Evolutionary conservation across 2,888 invertebrate genomes (phyloP), one percentile per base, ranked within the genome.

Genomic region (Pristionchus mayeri): DNA sequence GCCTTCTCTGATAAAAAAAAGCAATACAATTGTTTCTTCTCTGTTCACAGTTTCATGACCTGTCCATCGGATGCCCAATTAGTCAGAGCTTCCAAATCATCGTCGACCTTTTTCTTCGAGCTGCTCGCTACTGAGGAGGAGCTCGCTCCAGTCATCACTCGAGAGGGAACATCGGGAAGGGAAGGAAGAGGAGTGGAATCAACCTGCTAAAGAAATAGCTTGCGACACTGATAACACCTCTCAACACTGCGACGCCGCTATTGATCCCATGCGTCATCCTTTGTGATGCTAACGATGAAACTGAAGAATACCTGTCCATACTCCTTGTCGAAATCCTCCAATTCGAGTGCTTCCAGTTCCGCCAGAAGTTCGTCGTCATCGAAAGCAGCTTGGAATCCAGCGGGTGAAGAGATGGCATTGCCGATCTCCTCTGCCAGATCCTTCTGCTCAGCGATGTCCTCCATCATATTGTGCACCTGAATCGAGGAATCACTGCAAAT

Each of bases 401-500:
- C 34, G 34, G 63, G 63, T 34, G 18, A 18, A 13, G 63, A 63
- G 63, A 63, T 63, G 3, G 63, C 63, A 30, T 34, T 18, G 21
- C 63, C 34, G 34, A 63, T 63, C 18, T 30, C 63, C 13, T 63
- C 63, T 18, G 63, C 63, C 34, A 63, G n/a, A 6, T 63, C 63
- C 63, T 34, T 63, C 63, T 63, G 63, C n/a, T 63, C 63, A 13
- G 63, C 30, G 13, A 63, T 30, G 16, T 63, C 63, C 34, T 63
- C 63, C 63, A 63, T 63, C 63, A 63, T 63, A 18, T 18, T 63
- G 34, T 63, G 63, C 1, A 63, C 63, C 63, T 63, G 63, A 57
- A 57, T 24, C 57, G 30, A 34, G 2, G 60, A 30, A 30, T 9
- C 11, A 54, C 6, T 54, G 3, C 3, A 54, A 54, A 54, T n/a